Conservation (phyloP, 2,888 invertebrate species). For the Hedychridium roseum region DNA sequence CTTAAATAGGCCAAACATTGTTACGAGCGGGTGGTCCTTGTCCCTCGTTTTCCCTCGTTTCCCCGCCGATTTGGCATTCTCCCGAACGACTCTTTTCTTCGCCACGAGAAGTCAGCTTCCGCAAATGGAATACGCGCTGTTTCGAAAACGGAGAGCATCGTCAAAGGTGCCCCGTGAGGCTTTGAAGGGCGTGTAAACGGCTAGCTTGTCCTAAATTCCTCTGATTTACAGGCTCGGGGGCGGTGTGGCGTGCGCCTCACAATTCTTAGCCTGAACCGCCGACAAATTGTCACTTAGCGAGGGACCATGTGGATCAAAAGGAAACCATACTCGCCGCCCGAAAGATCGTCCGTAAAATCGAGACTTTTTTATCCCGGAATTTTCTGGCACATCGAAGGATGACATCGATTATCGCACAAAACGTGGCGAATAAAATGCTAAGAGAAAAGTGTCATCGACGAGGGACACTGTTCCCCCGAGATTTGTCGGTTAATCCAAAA, state of each 20-base stretch:
- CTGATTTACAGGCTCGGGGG: conserved; percentile 48
- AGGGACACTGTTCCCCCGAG: too few species aligned
- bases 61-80: conserved; percentile 4
- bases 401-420: too few species aligned
- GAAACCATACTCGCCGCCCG: too few species aligned
- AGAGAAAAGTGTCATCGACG: too few species aligned
- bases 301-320: conserved; percentile 1
- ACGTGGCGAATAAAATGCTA: too few species aligned
- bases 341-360: too few species aligned
- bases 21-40: conserved; percentile 35
- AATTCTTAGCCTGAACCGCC: conserved; percentile 30
- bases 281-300: conserved; percentile 47
- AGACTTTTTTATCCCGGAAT: too few species aligned
- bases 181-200: conserved; percentile 46
- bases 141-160: conserved; percentile 14
- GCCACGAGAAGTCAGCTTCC: conserved; percentile 21
- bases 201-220: conserved; percentile 26
- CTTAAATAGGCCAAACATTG: conserved; percentile 40
- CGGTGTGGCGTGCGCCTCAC: conserved; percentile 25
- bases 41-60: not conserved
- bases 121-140: conserved; percentile 14
- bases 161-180: conserved; percentile 28
- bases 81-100: conserved; percentile 8
- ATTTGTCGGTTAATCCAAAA: too few species aligned
- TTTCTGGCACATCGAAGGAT: too few species aligned